Percentiles rank a stretch among this genome's conserved stretches.
phyloP scores from a whole-genome alignment of 2,113 vertebrate genomes.

The Zapus hudsonius region DNA sequence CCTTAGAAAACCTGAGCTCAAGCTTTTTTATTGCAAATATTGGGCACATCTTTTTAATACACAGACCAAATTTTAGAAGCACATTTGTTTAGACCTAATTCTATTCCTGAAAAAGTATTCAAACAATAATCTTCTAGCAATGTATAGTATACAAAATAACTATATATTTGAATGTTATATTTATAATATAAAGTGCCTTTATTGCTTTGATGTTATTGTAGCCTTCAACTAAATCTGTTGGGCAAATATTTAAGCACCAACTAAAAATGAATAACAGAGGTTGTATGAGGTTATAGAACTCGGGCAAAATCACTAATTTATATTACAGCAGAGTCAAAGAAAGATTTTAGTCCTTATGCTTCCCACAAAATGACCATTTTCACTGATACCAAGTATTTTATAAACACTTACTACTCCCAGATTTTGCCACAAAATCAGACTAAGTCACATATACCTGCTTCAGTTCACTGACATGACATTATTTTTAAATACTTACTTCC shows the following conservation, averaged over 20 bases:
- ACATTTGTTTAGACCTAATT: constrained; percentile 10
- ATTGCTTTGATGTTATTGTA: constrained; percentile 8
- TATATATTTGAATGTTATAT: neutral
- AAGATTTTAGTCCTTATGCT: neutral
- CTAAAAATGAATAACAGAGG: neutral
- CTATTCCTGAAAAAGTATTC: constrained; percentile 9
- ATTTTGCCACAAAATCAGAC: neutral
- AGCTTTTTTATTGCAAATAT: neutral
- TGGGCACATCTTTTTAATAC: neutral
- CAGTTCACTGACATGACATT: too few species aligned
- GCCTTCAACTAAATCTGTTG: neutral
- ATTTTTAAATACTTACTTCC: too few species aligned
- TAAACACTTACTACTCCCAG: neutral
- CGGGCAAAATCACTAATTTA: neutral
- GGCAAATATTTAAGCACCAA: neutral
- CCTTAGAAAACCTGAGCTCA: neutral
- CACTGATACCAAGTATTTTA: neutral
- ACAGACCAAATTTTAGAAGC: constrained; percentile 1
- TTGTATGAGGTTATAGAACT: neutral
- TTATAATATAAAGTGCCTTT: neutral
- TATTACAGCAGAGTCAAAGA: neutral
- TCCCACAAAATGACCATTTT: neutral
- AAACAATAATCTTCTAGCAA: constrained; percentile 28
- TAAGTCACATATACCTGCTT: neutral
- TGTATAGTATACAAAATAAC: neutral